Conservation (phyloP, 1,140 invertebrate genomes). For the Vanessa atalanta region DNA sequence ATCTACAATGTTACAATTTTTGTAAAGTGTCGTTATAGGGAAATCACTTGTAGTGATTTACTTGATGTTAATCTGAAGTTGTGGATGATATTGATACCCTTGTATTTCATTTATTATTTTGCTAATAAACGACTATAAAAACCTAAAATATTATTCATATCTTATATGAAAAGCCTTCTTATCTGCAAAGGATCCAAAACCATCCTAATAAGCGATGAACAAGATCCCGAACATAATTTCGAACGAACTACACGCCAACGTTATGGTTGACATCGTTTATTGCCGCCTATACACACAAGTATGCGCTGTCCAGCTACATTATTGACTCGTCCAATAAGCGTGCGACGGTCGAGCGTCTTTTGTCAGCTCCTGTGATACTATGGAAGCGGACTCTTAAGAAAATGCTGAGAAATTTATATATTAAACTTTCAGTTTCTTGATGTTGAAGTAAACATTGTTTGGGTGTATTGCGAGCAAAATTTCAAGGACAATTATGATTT, state of each 20-base stretch:
- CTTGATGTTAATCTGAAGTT: too few relatives aligned
- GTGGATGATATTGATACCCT: too few relatives aligned
- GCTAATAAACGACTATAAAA: too few relatives aligned
- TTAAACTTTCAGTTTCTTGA: too few relatives aligned
- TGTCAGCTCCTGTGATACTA: slow-evolving; percentile 46
- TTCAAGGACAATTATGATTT: too few relatives aligned
- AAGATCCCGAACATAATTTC: slow-evolving; percentile 48
- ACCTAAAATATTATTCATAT: background rate
- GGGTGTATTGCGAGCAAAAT: too few relatives aligned
- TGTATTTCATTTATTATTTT: too few relatives aligned
- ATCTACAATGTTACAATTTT: too few relatives aligned
- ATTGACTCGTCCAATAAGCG: slow-evolving; percentile 77
- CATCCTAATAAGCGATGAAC: slow-evolving; percentile 18
- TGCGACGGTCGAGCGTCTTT: slow-evolving; percentile 66
- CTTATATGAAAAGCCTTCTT: background rate
- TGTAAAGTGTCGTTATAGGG: too few relatives aligned
- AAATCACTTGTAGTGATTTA: too few relatives aligned
- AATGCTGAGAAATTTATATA: background rate
- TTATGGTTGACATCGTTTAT: slow-evolving; percentile 69
- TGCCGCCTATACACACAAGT: slow-evolving; percentile 51
- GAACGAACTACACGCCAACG: slow-evolving; percentile 50
- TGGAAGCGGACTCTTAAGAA: slow-evolving; percentile 45
- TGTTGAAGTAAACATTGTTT: too few relatives aligned
- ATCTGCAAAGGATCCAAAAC: background rate
- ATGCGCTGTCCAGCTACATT: slow-evolving; percentile 60